phyloP scores from a whole-genome alignment of 2,888 invertebrate genomes.

The Mythimna pallens region DNA sequence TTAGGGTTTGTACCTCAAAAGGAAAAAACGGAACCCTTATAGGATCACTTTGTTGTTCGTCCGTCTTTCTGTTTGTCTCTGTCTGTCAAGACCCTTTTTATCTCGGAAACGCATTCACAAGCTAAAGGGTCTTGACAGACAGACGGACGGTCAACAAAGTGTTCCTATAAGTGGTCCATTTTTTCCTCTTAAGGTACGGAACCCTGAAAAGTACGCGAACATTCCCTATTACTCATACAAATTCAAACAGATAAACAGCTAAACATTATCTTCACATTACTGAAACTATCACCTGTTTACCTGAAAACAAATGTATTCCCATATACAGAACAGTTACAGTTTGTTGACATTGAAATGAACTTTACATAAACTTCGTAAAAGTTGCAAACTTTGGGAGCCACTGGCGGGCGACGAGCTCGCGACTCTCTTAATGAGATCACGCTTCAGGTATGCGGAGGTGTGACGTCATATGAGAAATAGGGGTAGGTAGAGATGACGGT shows the following conservation, averaged over 20 bases:
- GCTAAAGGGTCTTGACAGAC: no score
- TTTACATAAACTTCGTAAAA: constrained; percentile 58
- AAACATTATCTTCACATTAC: not conserved
- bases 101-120: no score
- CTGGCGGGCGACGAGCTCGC: constrained; percentile 27
- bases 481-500: constrained; percentile 2
- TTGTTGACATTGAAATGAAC: constrained; percentile 73
- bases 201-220: no score
- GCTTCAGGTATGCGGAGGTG: constrained; percentile 35
- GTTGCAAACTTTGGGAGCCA: constrained; percentile 60
- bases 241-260: not conserved
- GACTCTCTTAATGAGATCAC: constrained; percentile 56
- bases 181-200: no score
- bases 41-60: no score
- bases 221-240: not conserved
- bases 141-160: no score
- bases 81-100: no score
- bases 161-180: no score
- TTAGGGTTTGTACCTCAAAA: no score
- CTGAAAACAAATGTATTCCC: constrained; percentile 41
- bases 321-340: constrained; percentile 38
- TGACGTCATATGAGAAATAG: constrained; percentile 29
- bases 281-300: constrained; percentile 29
- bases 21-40: no score
- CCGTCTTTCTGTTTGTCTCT: no score